These are phyloP conservation scores for Thunnus maccoyii DNA, from an alignment of 2,113 vertebrate species.

Conservation along the genomic window DNA sequence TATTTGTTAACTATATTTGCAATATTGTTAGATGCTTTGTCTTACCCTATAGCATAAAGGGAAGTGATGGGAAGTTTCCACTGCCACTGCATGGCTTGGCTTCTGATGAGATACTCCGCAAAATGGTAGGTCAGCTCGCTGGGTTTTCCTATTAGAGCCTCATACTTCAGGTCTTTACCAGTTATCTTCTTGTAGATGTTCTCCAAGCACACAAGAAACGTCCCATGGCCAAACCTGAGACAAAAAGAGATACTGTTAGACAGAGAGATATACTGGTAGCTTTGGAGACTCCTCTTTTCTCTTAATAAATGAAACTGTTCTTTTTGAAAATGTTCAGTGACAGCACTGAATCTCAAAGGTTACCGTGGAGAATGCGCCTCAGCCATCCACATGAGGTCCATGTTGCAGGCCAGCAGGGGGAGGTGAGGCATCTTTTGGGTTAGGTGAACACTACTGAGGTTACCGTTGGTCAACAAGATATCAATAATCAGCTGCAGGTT, in stretches of 20 bases:
- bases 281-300: neutral
- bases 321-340: neutral
- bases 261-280: neutral
- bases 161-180: slow-evolving; percentile 90
- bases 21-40: neutral
- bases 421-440: slow-evolving; percentile 84
- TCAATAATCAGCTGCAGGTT: slow-evolving; percentile 92
- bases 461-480: slow-evolving; percentile 89
- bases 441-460: slow-evolving; percentile 84
- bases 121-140: slow-evolving; percentile 93
- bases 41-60: slow-evolving; percentile 93
- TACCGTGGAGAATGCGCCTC: slow-evolving; percentile 92
- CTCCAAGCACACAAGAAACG: slow-evolving; percentile 92
- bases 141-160: slow-evolving; percentile 92
- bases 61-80: slow-evolving; percentile 88
- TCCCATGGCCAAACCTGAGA: slow-evolving; percentile 92
- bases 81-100: slow-evolving; percentile 83
- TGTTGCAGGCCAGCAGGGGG: slow-evolving; percentile 92
- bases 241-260: neutral
- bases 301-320: neutral
- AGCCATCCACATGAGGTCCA: slow-evolving; percentile 96
- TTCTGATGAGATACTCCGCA: slow-evolving; percentile 89
- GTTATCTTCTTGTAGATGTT: slow-evolving; percentile 96
- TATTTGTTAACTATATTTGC: neutral
- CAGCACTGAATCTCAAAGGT: neutral